A percentile compares a stretch with the other conserved stretches of the same genome.
These are phyloP conservation scores for Chascanopsetta lugubris DNA, from an alignment of 2,113 vertebrate species.

Conservation along the genomic window DNA sequence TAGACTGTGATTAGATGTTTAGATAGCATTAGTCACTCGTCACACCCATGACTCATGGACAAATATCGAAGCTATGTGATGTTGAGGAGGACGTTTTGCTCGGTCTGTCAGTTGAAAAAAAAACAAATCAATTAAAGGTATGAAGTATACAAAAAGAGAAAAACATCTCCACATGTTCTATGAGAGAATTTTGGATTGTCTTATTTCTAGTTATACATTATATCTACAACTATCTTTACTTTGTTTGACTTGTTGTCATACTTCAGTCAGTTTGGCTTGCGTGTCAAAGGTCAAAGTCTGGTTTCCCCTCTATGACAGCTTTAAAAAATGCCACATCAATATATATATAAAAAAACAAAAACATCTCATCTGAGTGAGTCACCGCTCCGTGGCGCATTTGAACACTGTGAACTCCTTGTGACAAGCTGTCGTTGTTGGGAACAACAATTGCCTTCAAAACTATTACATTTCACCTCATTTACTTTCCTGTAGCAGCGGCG, in stretches of 20 bases:
- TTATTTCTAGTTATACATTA: slow-evolving; percentile 24
- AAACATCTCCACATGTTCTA: neutral
- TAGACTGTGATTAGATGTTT: slow-evolving; percentile 69
- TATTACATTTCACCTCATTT: slow-evolving; percentile 63
- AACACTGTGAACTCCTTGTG: slow-evolving; percentile 10
- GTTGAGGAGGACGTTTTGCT: slow-evolving; percentile 17
- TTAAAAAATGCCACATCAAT: slow-evolving; percentile 23
- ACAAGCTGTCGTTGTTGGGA: slow-evolving; percentile 1
- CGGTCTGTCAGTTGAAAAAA: slow-evolving; percentile 5
- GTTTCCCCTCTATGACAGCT: neutral
- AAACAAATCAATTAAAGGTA: slow-evolving; percentile 22
- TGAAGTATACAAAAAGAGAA: neutral
- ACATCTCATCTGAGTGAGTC: slow-evolving; percentile 31
- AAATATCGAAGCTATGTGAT: slow-evolving; percentile 46
- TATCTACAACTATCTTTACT: neutral
- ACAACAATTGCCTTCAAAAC: slow-evolving; percentile 29
- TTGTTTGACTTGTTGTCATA: slow-evolving; percentile 17
- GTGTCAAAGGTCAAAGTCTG: too few species aligned
- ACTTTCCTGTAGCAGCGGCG: slow-evolving; percentile 20
- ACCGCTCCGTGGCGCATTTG: slow-evolving; percentile 5
- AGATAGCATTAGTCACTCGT: slow-evolving; percentile 73
- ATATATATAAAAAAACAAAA: slow-evolving; percentile 37
- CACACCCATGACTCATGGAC: slow-evolving; percentile 66
- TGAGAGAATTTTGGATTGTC: too few species aligned
- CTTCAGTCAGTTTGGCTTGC: too few species aligned